Evolutionary conservation across 2,113 vertebrate species (phyloP).

Genomic region (Melanerpes formicivorus): DNA sequence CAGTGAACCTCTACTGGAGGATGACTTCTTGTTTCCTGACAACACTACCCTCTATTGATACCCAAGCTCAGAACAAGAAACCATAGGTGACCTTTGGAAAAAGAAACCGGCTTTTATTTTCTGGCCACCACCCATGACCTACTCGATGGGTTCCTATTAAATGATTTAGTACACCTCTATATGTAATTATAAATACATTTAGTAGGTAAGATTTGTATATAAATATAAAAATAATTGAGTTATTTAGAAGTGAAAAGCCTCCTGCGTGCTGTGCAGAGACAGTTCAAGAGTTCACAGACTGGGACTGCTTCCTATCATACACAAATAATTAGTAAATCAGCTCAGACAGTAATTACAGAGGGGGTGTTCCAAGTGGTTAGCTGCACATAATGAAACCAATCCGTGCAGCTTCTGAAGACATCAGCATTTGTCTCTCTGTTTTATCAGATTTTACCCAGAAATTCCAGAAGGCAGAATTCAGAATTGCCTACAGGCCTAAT

Average conservation of each 20-base stretch:
- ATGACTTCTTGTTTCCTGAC: accelerated
- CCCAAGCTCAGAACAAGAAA: neutral
- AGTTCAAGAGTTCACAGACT: conserved; percentile 52
- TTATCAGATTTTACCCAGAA: conserved; percentile 20
- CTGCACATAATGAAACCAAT: conserved; percentile 9
- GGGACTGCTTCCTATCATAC: conserved; percentile 31
- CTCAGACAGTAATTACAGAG: conserved; percentile 24
- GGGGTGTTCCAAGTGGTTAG: conserved; percentile 7
- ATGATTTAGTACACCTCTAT: neutral
- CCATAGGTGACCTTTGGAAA: neutral
- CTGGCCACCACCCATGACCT: neutral
- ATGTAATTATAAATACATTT: neutral
- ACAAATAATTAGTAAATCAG: conserved; percentile 45
- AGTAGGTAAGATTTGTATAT: neutral
- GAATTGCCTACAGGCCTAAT: neutral
- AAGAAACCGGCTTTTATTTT: neutral
- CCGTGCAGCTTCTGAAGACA: neutral
- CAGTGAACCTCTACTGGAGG: neutral
- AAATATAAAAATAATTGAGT: neutral
- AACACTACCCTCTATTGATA: neutral
- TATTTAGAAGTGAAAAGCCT: neutral
- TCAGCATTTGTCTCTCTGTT: neutral
- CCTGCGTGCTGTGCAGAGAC: neutral
- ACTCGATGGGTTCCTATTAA: neutral
- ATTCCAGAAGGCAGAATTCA: neutral